Evolutionary conservation across 2,797 vertebrate species (phyloP).

Genomic region (Molossus alvarezi): DNA sequence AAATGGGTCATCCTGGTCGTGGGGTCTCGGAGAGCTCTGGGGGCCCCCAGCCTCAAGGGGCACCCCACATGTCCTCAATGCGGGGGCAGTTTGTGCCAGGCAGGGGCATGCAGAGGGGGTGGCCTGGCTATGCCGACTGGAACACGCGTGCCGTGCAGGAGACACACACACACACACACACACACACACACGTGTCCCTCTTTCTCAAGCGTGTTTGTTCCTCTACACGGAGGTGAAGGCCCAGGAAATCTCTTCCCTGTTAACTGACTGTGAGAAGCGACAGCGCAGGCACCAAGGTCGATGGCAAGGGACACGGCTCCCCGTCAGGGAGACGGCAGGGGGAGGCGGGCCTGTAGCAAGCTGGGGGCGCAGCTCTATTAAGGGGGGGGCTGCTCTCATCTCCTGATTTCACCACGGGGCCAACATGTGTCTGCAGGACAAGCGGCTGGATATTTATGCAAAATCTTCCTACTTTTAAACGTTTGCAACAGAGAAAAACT

Average conservation of each 20-base stretch:
- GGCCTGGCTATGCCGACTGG: background rate
- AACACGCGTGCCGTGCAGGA: rapidly evolving
- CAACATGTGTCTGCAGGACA: background rate
- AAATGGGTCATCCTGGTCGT: too few relatives aligned
- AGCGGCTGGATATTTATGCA: background rate
- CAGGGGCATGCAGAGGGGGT: rapidly evolving
- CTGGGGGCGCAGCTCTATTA: background rate
- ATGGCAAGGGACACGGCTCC: background rate
- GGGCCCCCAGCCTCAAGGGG: too few relatives aligned
- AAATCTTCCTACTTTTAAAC: constrained; percentile 45
- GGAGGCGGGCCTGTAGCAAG: background rate
- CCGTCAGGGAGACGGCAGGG: background rate
- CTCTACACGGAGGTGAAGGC: background rate
- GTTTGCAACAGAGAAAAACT: background rate
- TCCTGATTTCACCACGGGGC: background rate
- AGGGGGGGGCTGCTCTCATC: background rate
- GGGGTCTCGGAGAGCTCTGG: too few relatives aligned
- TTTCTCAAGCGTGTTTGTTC: background rate
- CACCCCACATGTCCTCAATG: too few relatives aligned
- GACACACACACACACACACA: too few relatives aligned
- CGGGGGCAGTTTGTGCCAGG: background rate
- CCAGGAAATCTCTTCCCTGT: background rate
- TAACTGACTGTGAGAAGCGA: background rate
- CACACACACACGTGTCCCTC: background rate
- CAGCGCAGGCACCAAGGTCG: background rate